Base-by-base conservation (phyloP, 2,888 invertebrate genomes). In the Erannis defoliaria region DNA sequence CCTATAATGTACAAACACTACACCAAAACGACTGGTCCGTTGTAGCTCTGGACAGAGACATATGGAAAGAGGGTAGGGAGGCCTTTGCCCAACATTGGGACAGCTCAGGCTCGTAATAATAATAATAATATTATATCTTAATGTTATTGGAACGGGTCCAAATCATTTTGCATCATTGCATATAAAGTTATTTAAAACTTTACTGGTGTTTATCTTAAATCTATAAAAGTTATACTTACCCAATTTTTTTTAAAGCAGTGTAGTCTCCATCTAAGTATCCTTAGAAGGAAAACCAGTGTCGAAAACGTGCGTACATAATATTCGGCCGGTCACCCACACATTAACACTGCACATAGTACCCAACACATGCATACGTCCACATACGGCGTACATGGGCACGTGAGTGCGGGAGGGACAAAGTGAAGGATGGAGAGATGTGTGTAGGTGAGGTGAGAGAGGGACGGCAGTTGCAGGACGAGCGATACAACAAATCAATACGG, bases 401-500 rank as follows among this genome's bases (percentile, higher is more conserved):
- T 88, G 86, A 82, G 82, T 68, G 84, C 83, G 87, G 82, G 85
- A 79, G 88, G 81, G 81, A 85, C 84, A 85, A 80, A 79, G 83
- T 74, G 82, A 86, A 50, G 69, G 81, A 64, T 61, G 50, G 43
- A 42, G 26, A 64, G 66, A 62, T 70, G 76, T 66, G 73, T 73
- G 74, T 67, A 68, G 70, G 87, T 74, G 85, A 64, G 69, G 86
- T 74, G 85, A 65, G 90, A 93, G 78, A 84, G 88, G 86, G 93
- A 92, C 77, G 76, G 86, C 72, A 73, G 83, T 85, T 86, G 89
- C 92, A 92, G 93, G 93, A 93, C 93, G 90, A 93, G 88, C 93
- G 93, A 93, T 93, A 93, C 93, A 93, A 93, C 93, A 93, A 93
- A 93, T 93, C 93, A 93, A 93, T 93, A 93, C 93, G 92, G 89